Evolutionary conservation across 2,797 vertebrate species (phyloP).

Genomic region (Petrocephalus sullivani): DNA sequence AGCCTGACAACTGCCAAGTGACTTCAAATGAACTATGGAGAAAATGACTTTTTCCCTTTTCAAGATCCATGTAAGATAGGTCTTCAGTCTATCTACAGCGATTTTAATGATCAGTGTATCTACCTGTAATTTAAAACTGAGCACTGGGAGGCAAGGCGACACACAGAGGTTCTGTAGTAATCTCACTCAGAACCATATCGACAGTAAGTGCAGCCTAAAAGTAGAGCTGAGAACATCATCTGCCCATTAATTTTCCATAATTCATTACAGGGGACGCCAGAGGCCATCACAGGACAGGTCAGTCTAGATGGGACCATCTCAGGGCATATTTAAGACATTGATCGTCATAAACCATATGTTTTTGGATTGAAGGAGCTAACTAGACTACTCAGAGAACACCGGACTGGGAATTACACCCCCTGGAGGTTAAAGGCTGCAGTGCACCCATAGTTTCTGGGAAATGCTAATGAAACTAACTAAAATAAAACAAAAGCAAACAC

Average conservation of each 20-base stretch:
- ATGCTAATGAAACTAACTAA: neutral
- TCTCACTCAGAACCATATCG: neutral
- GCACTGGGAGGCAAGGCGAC: neutral
- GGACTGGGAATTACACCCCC: neutral
- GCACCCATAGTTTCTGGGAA: neutral
- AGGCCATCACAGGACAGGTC: neutral
- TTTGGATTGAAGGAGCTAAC: neutral
- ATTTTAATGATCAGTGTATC: conserved; percentile 28
- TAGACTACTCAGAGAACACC: neutral
- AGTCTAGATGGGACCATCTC: neutral
- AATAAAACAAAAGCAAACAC: neutral
- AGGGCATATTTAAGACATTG: too few species aligned
- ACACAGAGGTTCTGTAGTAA: neutral
- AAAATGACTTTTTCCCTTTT: neutral
- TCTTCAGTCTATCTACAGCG: neutral
- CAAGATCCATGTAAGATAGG: neutral
- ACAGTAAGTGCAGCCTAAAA: neutral
- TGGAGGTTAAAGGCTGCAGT: neutral
- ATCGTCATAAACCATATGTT: neutral
- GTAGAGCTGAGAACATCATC: neutral
- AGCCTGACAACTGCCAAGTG: conserved; percentile 20
- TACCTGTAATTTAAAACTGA: neutral
- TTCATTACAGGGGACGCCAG: neutral
- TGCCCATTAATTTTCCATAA: neutral
- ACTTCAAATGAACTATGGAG: conserved; percentile 18